Conservation (phyloP, 2,797 vertebrate species). For the Leucoraja ocellata region DNA sequence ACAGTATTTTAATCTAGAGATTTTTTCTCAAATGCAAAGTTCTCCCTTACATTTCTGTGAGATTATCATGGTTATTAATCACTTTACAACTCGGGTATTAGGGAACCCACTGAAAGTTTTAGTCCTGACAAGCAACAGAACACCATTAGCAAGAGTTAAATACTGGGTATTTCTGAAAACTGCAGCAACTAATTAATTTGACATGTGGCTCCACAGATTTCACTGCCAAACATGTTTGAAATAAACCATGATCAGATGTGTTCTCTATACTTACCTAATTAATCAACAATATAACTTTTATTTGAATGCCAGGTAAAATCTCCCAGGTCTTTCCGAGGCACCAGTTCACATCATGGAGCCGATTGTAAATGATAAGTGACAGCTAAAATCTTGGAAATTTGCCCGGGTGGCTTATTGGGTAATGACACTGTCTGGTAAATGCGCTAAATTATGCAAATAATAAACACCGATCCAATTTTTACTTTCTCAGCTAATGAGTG, state of each 20-base stretch:
- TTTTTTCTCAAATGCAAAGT: neutral
- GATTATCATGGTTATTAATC: neutral
- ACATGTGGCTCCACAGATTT: neutral
- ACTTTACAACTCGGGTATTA: neutral
- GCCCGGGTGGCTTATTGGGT: conserved; percentile 4
- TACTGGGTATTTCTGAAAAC: neutral
- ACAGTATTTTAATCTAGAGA: neutral
- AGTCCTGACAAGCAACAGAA: neutral
- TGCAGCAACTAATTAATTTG: neutral
- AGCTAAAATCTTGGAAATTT: conserved; percentile 1
- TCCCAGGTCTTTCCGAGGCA: neutral
- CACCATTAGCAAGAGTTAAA: neutral
- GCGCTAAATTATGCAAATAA: neutral
- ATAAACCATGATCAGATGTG: neutral
- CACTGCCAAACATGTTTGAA: neutral
- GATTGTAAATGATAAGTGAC: conserved; percentile 12
- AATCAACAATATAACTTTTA: neutral
- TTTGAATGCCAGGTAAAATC: conserved; percentile 7
- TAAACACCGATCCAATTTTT: conserved; percentile 5
- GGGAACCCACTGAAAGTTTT: neutral
- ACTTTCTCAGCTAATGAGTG: neutral
- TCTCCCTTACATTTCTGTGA: neutral
- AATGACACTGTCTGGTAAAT: neutral
- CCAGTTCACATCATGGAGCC: neutral
- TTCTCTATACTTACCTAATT: neutral